phyloP scores from a whole-genome alignment of 2,888 invertebrate species.

The Ptilodon capucinus region DNA sequence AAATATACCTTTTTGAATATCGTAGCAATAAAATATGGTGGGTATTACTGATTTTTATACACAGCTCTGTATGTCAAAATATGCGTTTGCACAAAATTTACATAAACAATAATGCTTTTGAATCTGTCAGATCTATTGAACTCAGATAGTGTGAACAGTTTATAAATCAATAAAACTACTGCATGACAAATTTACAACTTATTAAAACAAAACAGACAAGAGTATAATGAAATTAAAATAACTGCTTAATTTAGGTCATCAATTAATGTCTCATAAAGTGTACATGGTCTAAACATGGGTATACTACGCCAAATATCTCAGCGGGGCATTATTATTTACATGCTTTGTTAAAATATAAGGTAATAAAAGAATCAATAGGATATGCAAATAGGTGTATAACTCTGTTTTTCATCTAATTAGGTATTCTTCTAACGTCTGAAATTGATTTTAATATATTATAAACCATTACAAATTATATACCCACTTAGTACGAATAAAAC shows the following conservation, averaged over 20 bases:
- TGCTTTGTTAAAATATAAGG: not conserved
- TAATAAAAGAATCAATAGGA: not conserved
- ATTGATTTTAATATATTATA: not conserved
- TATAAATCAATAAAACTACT: conserved; percentile 7
- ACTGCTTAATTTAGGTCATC: conserved; percentile 3
- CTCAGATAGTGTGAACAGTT: too few species aligned
- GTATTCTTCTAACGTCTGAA: not conserved
- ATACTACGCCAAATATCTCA: not conserved
- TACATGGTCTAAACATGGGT: not conserved
- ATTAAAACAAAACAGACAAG: conserved; percentile 6
- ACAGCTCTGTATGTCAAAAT: too few species aligned
- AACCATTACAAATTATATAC: too few species aligned
- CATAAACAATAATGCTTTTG: too few species aligned
- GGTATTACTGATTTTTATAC: not conserved
- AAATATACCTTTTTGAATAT: too few species aligned
- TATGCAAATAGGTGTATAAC: not conserved
- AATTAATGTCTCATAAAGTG: conserved; percentile 1
- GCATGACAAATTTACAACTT: conserved; percentile 9
- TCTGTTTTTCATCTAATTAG: not conserved
- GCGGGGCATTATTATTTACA: conserved; percentile 2
- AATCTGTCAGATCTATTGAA: too few species aligned
- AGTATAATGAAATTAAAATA: conserved; percentile 6
- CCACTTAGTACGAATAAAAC: too few species aligned
- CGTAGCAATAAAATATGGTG: too few species aligned
- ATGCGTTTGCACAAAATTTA: too few species aligned